These are phyloP conservation scores for Hypselothyrea guttata DNA, from an alignment of 2,888 invertebrate genomes.

Conservation along the genomic window DNA sequence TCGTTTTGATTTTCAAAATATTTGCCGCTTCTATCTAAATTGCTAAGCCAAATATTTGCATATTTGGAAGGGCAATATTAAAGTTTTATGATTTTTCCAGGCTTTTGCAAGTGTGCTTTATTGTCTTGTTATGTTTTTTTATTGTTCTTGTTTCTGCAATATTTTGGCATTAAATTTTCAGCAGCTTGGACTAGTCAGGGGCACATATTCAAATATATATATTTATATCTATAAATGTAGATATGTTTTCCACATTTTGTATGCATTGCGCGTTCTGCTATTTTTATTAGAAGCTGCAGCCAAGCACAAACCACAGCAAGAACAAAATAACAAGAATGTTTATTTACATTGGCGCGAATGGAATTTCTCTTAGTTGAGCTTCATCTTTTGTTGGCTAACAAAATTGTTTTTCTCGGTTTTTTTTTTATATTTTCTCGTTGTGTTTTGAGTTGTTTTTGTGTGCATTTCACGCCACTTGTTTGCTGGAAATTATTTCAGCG, in stretches of 20 bases:
- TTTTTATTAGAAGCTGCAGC: constrained; percentile 57
- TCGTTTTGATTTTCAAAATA: neutral
- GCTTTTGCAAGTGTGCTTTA: constrained; percentile 28
- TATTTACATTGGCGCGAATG: constrained; percentile 40
- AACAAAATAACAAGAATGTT: constrained; percentile 28
- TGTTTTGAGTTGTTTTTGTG: constrained; percentile 4
- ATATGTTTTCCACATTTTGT: constrained; percentile 41
- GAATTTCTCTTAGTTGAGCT: constrained; percentile 19
- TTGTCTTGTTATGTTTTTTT: constrained; percentile 22
- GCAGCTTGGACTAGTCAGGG: neutral
- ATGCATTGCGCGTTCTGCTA: constrained; percentile 51
- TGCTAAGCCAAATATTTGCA: constrained; percentile 4
- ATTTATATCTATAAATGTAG: neutral
- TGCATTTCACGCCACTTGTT: constrained; percentile 22
- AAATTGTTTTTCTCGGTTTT: constrained; percentile 12
- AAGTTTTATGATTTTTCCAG: constrained; percentile 19
- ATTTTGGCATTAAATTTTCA: constrained; percentile 40
- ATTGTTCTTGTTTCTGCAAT: constrained; percentile 20
- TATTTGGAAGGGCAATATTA: constrained; percentile 6
- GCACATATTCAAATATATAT: neutral
- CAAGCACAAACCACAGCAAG: constrained; percentile 23
- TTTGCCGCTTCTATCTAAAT: constrained; percentile 3
- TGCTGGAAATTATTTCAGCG: constrained; percentile 47
- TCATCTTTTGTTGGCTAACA: constrained; percentile 2
- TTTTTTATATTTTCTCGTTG: constrained; percentile 8